Conservation (phyloP, 2,113 vertebrate species). For the Burhinus oedicnemus region DNA sequence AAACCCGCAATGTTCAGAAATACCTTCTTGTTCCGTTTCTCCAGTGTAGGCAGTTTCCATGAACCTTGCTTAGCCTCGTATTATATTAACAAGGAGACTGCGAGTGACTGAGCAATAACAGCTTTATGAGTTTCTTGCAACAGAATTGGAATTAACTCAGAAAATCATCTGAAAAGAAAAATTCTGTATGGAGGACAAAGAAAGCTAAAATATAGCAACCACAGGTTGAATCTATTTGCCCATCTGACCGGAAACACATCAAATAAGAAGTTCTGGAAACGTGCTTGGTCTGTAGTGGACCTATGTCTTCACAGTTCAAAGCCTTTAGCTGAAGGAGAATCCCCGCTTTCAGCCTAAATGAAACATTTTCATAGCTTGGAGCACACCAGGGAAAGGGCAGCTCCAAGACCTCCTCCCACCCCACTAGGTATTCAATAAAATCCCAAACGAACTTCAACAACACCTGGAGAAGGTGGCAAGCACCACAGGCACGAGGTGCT, state of each 20-base stretch:
- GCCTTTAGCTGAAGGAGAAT: not conserved
- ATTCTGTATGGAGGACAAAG: not conserved
- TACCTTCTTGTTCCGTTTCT: constrained; percentile 11
- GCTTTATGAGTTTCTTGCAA: constrained; percentile 8
- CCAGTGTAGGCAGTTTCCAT: not conserved
- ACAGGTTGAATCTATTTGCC: not conserved
- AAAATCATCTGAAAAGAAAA: not conserved
- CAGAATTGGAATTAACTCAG: not conserved
- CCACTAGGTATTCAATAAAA: not conserved
- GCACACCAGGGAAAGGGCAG: not conserved
- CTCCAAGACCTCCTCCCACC: not conserved
- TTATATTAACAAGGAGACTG: not conserved
- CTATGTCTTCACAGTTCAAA: not conserved
- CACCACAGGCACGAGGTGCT: not conserved
- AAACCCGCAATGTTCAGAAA: not conserved
- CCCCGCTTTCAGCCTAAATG: not conserved
- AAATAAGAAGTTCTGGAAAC: not conserved
- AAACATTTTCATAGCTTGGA: not conserved
- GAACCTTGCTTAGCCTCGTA: constrained; percentile 33
- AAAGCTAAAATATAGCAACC: not conserved
- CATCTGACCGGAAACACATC: not conserved
- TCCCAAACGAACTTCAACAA: not conserved
- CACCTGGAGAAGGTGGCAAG: not conserved
- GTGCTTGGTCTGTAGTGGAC: not conserved
- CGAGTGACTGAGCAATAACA: constrained; percentile 3